Evolutionary conservation across 2,797 vertebrate species (phyloP), one percentile per base, ranked within the genome.

Genomic region (Bovichtus variegatus): DNA sequence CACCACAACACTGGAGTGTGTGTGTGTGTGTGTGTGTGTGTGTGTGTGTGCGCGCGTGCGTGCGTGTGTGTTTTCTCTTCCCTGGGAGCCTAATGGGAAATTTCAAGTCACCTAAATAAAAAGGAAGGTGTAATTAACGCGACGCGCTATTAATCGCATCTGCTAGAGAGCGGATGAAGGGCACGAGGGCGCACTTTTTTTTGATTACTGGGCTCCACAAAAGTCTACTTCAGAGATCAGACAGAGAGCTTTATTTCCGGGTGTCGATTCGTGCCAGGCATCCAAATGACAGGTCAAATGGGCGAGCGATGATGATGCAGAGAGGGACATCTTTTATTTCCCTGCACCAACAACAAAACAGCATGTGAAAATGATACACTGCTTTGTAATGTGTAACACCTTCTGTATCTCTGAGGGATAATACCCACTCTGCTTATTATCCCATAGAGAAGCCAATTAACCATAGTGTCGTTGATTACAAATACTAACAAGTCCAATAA

Each of bases 61-160:
- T 57, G 31, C 34, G 9, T 25, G 9, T 9, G 34, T 18, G n/a
- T 36, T 41, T 25, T 49, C 46, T 31, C 31, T 43, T 74, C 60
- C 43, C 71, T 69, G 18, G 36, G 71, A 91, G 87, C 76, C 90
- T 90, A 87, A 88, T 91, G 90, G 92, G 91, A 94, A 86, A 92
- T 92, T 84, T 92, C 50, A 89, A 92, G 89, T 92, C 93, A 90
- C 89, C 91, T 89, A 92, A 94, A 94, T 91, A 92, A 93, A 86
- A 89, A 92, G 87, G 86, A 89, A 93, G 80, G 81, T 92, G 80
- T 93, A 93, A 94, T 93, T 93, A 93, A 94, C 76, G 76, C 83
- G 85, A 88, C 76, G 90, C 78, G 78, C 87, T 92, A 90, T 93
- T 93, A 95, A 93, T 93, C 93, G 88, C 90, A 71, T 89, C 82